Evolutionary conservation across 1,140 invertebrate genomes (phyloP), one percentile per base, ranked within the genome.

Genomic region (Triops longicaudatus): DNA sequence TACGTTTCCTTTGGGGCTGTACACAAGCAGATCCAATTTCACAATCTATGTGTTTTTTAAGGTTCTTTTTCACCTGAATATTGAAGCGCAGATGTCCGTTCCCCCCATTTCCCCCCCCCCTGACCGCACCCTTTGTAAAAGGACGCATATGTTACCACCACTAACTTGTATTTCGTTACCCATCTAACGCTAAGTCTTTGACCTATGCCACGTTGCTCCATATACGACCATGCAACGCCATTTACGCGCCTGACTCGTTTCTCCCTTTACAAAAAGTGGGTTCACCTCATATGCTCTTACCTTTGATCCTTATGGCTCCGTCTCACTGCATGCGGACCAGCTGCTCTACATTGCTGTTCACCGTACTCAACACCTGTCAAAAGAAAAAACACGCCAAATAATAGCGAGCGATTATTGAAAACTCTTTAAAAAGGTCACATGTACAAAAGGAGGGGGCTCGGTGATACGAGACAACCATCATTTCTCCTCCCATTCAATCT

Each of bases 371-470:
- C 50, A 63, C 50, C 50, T 63, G 50, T 63, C 50, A 63, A 63
- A 63, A 22, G 17, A 63, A 63, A 63, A 63, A 63, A 63, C 50
- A 63, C 0, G 50, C 10, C 17, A 63, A 37, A 63, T 17, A 63
- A 63, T 63, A 14, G 50, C 14, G 50, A 22, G 50, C n/a, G 50
- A 63, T 63, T 63, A 63, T 63, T 63, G 50, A 63, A 63, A 63
- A 63, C 50, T 63, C 50, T 63, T 63, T 22, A 17, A 63, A 17
- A n/a, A 63, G 31, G 31, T 37, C 31, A 37, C 31, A 37, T 37
- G 7, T 7, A 37, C 31, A 37, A 37, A 37, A 37, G 31, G 31
- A 37, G 31, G 31, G 31, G 31, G 7, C 7, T 37, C 31, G 31
- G 31, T 37, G 31, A 37, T 37, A 37, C 31, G 31, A 37, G 31